Percentiles rank a stretch among this genome's conserved stretches.
Conservation (phyloP, 2,888 invertebrate genomes). For the Tyria jacobaeae region DNA sequence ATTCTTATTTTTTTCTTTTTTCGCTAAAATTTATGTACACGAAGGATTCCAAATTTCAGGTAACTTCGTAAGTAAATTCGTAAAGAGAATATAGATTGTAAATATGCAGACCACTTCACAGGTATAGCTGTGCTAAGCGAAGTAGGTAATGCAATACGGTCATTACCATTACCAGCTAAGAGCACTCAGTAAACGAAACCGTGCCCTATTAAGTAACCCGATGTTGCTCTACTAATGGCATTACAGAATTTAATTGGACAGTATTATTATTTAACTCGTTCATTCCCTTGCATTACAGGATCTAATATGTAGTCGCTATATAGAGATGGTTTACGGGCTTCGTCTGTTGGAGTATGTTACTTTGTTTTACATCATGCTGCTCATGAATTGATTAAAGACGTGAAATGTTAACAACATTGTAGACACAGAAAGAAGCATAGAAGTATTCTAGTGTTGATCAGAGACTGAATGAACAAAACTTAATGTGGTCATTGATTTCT, state of each 20-base stretch:
- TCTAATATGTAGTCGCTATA: neutral
- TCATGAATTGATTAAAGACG: neutral
- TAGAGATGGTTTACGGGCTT: neutral
- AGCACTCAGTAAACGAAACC: constrained; percentile 1
- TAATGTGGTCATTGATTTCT: neutral
- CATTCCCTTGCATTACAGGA: neutral
- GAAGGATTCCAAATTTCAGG: too few species aligned
- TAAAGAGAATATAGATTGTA: neutral
- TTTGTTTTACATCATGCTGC: neutral
- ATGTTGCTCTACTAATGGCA: neutral
- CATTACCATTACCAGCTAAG: neutral
- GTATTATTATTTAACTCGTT: neutral
- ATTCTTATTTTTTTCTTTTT: too few species aligned
- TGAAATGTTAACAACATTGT: neutral
- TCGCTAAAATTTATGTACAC: too few species aligned
- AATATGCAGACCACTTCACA: neutral
- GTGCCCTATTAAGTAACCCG: neutral
- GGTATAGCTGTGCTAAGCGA: neutral
- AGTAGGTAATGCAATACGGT: neutral
- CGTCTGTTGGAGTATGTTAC: neutral
- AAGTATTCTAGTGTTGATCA: too few species aligned
- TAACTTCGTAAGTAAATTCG: too few species aligned
- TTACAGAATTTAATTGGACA: neutral
- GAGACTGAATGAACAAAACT: neutral
- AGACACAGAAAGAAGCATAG: neutral